Conservation (phyloP, 2,888 invertebrate species). For the Drosophila borborema region DNA sequence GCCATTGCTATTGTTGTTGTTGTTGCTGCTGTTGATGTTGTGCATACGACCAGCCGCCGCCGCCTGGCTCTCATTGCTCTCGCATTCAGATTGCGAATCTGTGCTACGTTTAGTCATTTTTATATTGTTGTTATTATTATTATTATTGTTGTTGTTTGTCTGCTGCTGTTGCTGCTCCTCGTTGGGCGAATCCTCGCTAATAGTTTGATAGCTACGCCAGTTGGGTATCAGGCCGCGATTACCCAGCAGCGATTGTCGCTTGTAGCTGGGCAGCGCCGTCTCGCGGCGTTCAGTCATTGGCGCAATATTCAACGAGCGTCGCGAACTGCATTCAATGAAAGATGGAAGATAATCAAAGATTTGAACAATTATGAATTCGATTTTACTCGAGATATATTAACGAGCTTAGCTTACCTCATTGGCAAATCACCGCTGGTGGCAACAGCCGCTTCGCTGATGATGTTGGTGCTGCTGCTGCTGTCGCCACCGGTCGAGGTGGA, state of each 20-base stretch:
- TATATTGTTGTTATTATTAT: slow-evolving; percentile 48
- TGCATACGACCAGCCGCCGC: slow-evolving; percentile 19
- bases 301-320: slow-evolving; percentile 81
- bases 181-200: slow-evolving; percentile 58
- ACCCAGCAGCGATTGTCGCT: slow-evolving; percentile 69
- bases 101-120: slow-evolving; percentile 30
- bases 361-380: not conserved
- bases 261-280: slow-evolving; percentile 59
- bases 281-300: slow-evolving; percentile 61
- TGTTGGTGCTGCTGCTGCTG: slow-evolving; percentile 6
- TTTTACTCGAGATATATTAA: no score
- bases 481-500: slow-evolving; percentile 2
- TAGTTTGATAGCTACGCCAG: slow-evolving; percentile 61
- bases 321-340: slow-evolving; percentile 62
- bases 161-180: slow-evolving; percentile 27
- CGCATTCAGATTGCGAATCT: slow-evolving; percentile 60
- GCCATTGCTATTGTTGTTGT: slow-evolving; percentile 31
- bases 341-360: not conserved
- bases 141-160: slow-evolving; percentile 25
- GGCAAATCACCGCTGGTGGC: slow-evolving; percentile 76
- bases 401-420: slow-evolving; percentile 39
- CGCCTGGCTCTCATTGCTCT: slow-evolving; percentile 45
- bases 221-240: slow-evolving; percentile 34
- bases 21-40: slow-evolving; percentile 17
- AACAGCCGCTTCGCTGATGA: slow-evolving; percentile 49